phyloP scores from a whole-genome alignment of 2,888 invertebrate species.

The Caenorhabditis sp. region DNA sequence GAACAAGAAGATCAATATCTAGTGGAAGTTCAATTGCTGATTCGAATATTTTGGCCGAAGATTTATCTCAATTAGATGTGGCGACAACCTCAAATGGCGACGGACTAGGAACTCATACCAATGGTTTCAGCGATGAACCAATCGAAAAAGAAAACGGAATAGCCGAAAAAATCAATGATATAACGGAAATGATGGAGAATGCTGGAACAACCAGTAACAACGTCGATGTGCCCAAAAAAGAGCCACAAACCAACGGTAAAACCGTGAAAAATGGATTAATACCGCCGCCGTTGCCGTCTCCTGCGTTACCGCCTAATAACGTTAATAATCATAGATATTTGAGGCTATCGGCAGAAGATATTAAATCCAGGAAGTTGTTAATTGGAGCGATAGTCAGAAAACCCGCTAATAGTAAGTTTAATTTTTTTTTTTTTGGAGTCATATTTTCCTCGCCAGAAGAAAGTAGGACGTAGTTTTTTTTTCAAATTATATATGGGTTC shows the following conservation, averaged over 20 bases:
- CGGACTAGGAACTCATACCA: neutral
- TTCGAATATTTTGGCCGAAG: neutral
- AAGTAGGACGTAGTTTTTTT: too few species aligned
- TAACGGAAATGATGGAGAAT: neutral
- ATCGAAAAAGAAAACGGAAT: neutral
- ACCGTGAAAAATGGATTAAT: neutral
- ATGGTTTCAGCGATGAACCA: neutral
- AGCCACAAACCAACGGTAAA: neutral
- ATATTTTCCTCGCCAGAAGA: too few species aligned
- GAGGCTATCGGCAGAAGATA: constrained; percentile 10
- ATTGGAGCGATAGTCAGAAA: constrained; percentile 27
- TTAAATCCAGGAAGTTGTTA: constrained; percentile 12
- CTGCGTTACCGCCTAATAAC: neutral
- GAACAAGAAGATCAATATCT: constrained; percentile 17
- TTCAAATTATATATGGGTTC: too few species aligned
- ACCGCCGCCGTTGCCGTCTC: neutral
- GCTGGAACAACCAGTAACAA: neutral
- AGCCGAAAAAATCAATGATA: neutral
- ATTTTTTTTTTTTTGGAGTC: neutral
- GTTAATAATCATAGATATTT: neutral
- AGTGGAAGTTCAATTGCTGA: constrained; percentile 5
- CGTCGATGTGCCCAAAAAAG: neutral
- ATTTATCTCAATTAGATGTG: neutral
- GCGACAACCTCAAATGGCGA: neutral
- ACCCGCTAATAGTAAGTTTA: constrained; percentile 32